Base-by-base conservation (phyloP, 2,113 vertebrate genomes). In the Oriolus oriolus region DNA sequence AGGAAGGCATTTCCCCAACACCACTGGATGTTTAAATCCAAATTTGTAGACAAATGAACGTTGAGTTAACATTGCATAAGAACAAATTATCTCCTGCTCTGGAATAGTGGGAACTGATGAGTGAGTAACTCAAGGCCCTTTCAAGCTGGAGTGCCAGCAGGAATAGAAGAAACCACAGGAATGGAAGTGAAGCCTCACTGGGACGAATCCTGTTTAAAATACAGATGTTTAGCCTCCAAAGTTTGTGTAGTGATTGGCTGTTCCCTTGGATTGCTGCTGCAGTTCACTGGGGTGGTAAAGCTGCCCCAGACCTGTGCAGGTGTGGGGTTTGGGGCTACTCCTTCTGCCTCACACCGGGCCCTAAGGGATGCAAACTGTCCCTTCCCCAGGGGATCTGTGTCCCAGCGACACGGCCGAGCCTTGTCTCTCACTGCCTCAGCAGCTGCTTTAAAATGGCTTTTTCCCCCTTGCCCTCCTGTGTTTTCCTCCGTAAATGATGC, bases 401-500 rank as follows among this genome's bases (percentile, higher is more conserved):
- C 45, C 35, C 71, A 28, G 50, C 13, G 82, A 53, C 31, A 11
- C 7, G 13, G 64, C 24, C 27, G 33, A 27, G 69, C n/a, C 70
- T 59, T 4, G 39, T 53, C 8, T 83, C 83, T 93, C 82, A 33
- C 37, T 89, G 77, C 76, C 91, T 39, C 52, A 49, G 75, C 44
- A 77, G 54, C 60, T 84, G 75, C 31, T 68, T 81, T 79, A n/a
- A 90, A 81, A 53, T 47, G 70, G 31, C 33, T 91, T 96, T 91
- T 90, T 80, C 61, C 37, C 53, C 75, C 60, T 53, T 80, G 2
- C 31, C 12, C 68, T 41, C 11, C 53, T 15, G 5, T 21, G 18
- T 81, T 90, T 90, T 78, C 90, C 84, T 57, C 85, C 44, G 92
- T 97, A 31, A 97, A 97, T 96, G 26, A 97, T 97, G 92, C 92